phyloP scores from a whole-genome alignment of 2,888 invertebrate genomes.

The Euclidia mi region DNA sequence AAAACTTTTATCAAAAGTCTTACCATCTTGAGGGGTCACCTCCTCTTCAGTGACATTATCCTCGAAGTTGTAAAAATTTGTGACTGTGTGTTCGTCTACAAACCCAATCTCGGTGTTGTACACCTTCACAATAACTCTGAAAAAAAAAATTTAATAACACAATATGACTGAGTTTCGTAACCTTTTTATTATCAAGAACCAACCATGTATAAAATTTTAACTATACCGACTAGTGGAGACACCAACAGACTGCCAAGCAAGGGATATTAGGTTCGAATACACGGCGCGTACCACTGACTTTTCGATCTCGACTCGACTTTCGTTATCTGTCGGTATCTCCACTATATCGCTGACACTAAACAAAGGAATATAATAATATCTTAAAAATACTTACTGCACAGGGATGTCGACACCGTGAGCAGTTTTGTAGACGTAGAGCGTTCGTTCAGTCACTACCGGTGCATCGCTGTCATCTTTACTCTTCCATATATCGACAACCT shows the following conservation, averaged over 20 bases:
- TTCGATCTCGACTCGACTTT: too few species aligned
- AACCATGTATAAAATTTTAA: too few species aligned
- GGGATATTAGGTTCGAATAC: too few species aligned
- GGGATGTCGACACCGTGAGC: slow-evolving; percentile 6
- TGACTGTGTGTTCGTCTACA: slow-evolving; percentile 30
- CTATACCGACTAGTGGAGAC: too few species aligned
- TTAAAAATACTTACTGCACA: slow-evolving; percentile 18
- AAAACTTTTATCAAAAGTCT: too few species aligned
- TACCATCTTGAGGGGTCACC: slow-evolving; percentile 16
- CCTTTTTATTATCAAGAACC: too few species aligned
- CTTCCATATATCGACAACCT: slow-evolving; percentile 18
- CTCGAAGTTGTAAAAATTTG: slow-evolving; percentile 45
- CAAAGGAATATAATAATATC: background rate
- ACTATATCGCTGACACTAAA: too few species aligned
- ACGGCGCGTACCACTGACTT: too few species aligned
- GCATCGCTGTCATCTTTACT: background rate
- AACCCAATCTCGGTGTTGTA: background rate
- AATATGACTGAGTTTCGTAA: too few species aligned
- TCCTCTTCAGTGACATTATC: slow-evolving; percentile 27
- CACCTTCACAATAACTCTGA: slow-evolving; percentile 8
- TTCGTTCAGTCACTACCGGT: background rate
- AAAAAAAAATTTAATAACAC: too few species aligned
- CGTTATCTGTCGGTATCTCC: too few species aligned
- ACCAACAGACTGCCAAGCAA: too few species aligned
- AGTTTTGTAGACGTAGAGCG: slow-evolving; percentile 11